Percentiles rank a stretch among this genome's conserved stretches.
Evolutionary conservation across 2,888 invertebrate genomes (phyloP).

Genomic region (Tenthredo amoena): DNA sequence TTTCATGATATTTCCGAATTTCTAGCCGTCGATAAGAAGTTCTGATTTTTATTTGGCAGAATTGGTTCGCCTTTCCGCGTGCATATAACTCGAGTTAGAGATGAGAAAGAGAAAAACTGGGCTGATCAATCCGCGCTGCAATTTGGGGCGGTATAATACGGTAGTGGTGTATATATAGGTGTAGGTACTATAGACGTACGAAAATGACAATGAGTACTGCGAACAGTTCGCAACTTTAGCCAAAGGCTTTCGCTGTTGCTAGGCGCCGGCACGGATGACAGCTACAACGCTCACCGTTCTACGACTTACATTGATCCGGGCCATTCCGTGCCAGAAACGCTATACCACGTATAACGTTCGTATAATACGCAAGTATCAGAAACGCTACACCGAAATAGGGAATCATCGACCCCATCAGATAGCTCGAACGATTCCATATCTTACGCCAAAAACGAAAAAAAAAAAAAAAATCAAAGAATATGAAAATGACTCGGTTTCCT

Average conservation of each 20-base stretch:
- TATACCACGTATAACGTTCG: background rate
- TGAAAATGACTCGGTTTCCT: background rate
- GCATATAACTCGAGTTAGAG: background rate
- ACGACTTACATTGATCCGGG: constrained; percentile 49
- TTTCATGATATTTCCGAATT: no score
- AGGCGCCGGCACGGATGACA: constrained; percentile 52
- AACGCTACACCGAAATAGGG: background rate
- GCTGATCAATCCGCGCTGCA: background rate
- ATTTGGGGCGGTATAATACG: background rate
- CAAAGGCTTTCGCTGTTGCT: constrained; percentile 50
- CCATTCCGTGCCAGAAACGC: constrained; percentile 28
- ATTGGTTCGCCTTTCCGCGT: background rate
- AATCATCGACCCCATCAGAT: background rate
- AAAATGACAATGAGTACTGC: constrained; percentile 40
- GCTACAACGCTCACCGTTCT: background rate
- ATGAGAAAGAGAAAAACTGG: background rate
- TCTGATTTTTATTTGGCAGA: background rate
- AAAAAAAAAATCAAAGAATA: background rate
- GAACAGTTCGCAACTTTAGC: constrained; percentile 31
- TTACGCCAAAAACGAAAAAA: background rate
- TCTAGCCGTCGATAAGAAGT: background rate
- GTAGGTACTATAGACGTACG: background rate
- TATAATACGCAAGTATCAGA: background rate
- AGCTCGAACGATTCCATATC: no score
- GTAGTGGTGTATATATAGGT: no score